Evolutionary conservation across 2,888 invertebrate genomes (phyloP).

Genomic region (Eretmocerus hayati): DNA sequence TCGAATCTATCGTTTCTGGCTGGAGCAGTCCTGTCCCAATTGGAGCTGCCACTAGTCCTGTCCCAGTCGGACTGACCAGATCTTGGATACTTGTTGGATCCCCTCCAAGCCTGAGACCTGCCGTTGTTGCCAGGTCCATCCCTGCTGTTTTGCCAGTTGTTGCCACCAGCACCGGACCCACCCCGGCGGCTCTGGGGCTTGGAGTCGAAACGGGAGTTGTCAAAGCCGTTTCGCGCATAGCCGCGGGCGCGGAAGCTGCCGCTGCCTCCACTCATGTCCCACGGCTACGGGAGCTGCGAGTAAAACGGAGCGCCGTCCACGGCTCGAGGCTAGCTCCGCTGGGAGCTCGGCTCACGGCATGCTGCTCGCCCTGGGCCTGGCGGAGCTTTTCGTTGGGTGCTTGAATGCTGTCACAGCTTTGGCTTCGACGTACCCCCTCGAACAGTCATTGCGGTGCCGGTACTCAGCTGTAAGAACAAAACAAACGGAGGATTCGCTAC

Average conservation of each 20-base stretch:
- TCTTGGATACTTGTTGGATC: background rate
- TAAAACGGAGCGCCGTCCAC: too few species aligned
- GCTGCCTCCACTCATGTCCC: constrained; percentile 25
- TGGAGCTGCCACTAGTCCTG: constrained; percentile 9
- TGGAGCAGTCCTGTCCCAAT: constrained; percentile 19
- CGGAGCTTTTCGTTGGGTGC: background rate
- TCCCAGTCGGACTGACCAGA: constrained; percentile 17
- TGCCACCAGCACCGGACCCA: too few species aligned
- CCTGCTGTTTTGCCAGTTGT: constrained; percentile 13
- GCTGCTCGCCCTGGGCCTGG: constrained; percentile 2
- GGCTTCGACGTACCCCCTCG: background rate
- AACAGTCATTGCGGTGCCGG: background rate
- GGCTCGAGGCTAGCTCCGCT: background rate
- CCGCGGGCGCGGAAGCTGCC: constrained; percentile 36
- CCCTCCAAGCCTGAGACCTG: background rate
- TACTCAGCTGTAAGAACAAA: constrained; percentile 17
- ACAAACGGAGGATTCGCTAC: constrained; percentile 5
- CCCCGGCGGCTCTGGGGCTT: constrained; percentile 19
- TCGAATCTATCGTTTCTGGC: constrained; percentile 6
- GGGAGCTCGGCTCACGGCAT: constrained; percentile 16
- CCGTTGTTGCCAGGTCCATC: background rate
- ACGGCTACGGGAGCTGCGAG: background rate
- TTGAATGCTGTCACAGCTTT: background rate
- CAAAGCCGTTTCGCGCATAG: constrained; percentile 28
- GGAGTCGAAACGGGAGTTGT: constrained; percentile 22